Percentiles rank a stretch among this genome's conserved stretches.
Conservation (phyloP, 2,888 invertebrate species). For the Papilio elwesi region DNA sequence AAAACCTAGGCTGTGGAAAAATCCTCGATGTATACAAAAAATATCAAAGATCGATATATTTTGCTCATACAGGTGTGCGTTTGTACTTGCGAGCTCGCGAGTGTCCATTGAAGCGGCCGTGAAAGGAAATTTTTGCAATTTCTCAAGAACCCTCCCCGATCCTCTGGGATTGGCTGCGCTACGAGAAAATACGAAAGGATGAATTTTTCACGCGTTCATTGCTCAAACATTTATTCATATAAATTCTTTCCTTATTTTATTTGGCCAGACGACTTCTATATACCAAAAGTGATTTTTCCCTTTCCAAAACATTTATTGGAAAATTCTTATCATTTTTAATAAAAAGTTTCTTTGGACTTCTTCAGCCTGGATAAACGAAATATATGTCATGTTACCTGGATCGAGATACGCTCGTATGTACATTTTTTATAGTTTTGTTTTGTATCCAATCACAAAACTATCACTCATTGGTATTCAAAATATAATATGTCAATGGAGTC, state of each 20-base stretch:
- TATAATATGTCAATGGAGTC: not conserved
- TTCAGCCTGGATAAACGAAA: not conserved
- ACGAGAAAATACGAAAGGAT: conserved; percentile 46
- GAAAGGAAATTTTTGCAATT: conserved; percentile 48
- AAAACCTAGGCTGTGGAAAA: not conserved
- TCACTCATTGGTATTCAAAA: not conserved
- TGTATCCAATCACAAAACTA: not conserved
- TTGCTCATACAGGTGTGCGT: conserved; percentile 27
- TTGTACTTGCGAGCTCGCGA: conserved; percentile 20
- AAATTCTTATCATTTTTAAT: conserved; percentile 29
- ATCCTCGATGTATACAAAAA: not conserved
- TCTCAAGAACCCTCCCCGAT: conserved; percentile 46
- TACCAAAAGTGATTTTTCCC: conserved; percentile 31
- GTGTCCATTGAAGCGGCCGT: conserved; percentile 39
- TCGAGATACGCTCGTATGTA: conserved; percentile 1
- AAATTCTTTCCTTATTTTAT: conserved; percentile 47
- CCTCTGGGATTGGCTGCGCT: conserved; percentile 35
- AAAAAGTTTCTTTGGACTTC: not conserved
- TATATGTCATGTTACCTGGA: not conserved
- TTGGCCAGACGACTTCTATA: conserved; percentile 32
- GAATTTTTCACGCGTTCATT: conserved; percentile 51
- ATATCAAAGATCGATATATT: not conserved
- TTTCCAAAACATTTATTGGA: conserved; percentile 33
- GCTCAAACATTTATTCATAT: conserved; percentile 52
- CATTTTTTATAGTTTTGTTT: not conserved